Percentiles rank a stretch among this genome's conserved stretches.
Evolutionary conservation across 1,140 invertebrate genomes (phyloP).

Genomic region (Drosophila miranda): DNA sequence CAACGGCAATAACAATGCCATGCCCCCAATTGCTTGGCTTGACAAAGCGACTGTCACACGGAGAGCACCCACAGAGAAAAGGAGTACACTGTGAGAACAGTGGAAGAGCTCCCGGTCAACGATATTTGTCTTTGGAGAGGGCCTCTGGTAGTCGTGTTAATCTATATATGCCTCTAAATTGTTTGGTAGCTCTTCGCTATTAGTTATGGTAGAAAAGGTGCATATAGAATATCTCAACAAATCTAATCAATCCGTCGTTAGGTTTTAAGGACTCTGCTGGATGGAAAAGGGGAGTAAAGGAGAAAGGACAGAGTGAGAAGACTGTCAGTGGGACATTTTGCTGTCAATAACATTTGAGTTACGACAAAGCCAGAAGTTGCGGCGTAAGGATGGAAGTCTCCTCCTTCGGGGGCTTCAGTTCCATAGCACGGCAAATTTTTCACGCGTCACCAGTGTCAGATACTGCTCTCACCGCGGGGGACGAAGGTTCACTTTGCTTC

Average conservation of each 20-base stretch:
- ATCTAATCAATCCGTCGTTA: background rate
- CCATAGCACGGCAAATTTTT: constrained; percentile 34
- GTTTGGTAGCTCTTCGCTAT: too few relatives aligned
- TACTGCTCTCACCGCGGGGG: constrained; percentile 13
- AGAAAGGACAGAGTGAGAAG: background rate
- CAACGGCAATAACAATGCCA: constrained; percentile 33
- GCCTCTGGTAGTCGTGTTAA: too few relatives aligned
- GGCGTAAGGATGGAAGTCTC: constrained; percentile 32
- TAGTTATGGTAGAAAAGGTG: too few relatives aligned
- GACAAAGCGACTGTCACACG: constrained; percentile 48
- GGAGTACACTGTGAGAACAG: constrained; percentile 16
- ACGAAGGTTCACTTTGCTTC: background rate
- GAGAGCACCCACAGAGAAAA: background rate
- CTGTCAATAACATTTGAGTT: constrained; percentile 64
- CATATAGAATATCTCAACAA: too few relatives aligned
- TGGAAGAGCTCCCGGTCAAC: background rate
- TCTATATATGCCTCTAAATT: too few relatives aligned
- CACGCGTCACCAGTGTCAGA: constrained; percentile 60
- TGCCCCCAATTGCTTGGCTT: constrained; percentile 44
- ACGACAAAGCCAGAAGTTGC: constrained; percentile 66
- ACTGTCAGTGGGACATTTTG: constrained; percentile 37
- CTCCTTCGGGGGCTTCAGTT: background rate
- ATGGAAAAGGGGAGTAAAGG: background rate
- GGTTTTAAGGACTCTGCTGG: constrained; percentile 13
- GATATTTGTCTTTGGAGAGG: too few relatives aligned